Base-by-base conservation (phyloP, 2,888 invertebrate genomes). In the Bellardia bayeri region DNA sequence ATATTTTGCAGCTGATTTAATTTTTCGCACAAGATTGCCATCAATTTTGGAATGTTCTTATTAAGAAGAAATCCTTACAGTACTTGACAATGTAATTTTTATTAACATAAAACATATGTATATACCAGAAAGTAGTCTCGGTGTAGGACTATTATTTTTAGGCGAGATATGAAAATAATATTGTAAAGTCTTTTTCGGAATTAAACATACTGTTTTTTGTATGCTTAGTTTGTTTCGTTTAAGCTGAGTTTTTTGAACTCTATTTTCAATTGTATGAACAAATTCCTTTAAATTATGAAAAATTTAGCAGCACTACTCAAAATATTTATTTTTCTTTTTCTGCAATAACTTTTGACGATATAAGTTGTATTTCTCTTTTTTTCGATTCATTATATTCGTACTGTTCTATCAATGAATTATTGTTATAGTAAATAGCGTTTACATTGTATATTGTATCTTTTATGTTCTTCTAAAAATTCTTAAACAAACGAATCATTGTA, bases 401-500 rank as follows among this genome's bases (percentile, higher is more conserved):
- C 30, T 42, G 13, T 66, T 66, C 42, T 45, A 49, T 49, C 51
- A 51, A 63, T 63, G 51, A 80, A 58, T 63, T 80, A 80, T 80
- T 63, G 61, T 80, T 80, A 23, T 4, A 37, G 37, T 37, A 37
- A 79, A 69, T 30, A 69, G 42, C 30, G 58, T 79, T 79, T 42
- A 68, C 33, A 23, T 58, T 69, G 42, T 51, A 49, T 56, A 40
- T 54, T 37, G 30, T 7, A 49, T 69, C 2, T 33, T 68, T 45
- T 68, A 5, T 6, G 51, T 37, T 37, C 37, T 37, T 37, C 37
- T 37, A 4, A 9, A 45, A 45, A 7, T 11, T 45, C 3, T 45
- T 45, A 11, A 56, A 64, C 40, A 66, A 72, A 40, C 61, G 30
- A n/a, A 33, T 45, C 75, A 23, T n/a, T 42, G 42, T 42, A 61